A percentile compares a stretch with the other conserved stretches of the same genome.
These are phyloP conservation scores for Daboia siamensis DNA, from an alignment of 2,113 vertebrate genomes.

Conservation along the genomic window DNA sequence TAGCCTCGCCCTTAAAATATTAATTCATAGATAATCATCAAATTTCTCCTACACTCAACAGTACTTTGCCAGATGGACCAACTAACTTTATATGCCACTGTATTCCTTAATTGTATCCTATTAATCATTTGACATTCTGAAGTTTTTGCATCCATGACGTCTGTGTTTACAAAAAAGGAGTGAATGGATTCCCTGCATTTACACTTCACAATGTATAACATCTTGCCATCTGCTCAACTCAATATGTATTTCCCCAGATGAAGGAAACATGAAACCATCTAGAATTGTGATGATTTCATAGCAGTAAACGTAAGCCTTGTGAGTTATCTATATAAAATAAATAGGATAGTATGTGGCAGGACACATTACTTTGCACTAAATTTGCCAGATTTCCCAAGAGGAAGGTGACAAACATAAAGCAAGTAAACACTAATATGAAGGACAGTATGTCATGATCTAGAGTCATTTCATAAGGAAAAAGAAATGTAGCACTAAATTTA, in stretches of 20 bases:
- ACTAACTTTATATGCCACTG: not conserved
- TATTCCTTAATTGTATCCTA: not conserved
- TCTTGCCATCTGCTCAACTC: not conserved
- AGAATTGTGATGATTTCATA: not conserved
- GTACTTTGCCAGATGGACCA: not conserved
- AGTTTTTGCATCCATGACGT: not conserved
- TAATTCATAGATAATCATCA: not conserved
- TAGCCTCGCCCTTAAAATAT: not conserved
- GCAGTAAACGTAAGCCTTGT: not conserved
- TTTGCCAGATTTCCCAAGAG: not conserved
- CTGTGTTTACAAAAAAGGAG: not conserved
- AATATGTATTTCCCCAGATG: not conserved
- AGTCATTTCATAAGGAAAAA: not conserved
- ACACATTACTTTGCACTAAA: conserved; percentile 15
- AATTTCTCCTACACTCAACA: not conserved
- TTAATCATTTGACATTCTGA: not conserved
- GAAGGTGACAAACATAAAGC: not conserved
- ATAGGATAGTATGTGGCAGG: not conserved
- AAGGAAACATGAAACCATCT: not conserved
- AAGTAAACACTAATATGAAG: not conserved
- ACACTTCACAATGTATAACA: not conserved
- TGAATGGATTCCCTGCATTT: not conserved
- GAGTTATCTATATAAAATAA: not conserved
- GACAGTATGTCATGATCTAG: not conserved
- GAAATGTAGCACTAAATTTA: not conserved